Base-by-base conservation (phyloP, 2,797 vertebrate genomes). In the Neoniphon sammara region DNA sequence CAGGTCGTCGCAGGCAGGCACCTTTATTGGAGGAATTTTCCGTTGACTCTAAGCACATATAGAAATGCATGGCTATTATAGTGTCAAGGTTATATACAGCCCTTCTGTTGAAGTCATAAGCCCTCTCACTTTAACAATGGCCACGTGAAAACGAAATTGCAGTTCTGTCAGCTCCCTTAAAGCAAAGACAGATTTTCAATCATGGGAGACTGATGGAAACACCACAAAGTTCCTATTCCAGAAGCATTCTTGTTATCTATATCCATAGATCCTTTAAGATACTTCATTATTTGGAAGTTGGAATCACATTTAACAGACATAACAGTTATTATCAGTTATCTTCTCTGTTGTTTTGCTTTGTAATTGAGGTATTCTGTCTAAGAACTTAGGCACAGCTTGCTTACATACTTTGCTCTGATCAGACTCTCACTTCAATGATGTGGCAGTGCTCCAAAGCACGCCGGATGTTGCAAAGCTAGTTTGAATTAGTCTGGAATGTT, bases 401-500 rank as follows among this genome's bases (percentile, higher is more conserved):
- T 77, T 64, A 44, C 78, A 85, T 80, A 57, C 65, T 77, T 74
- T 36, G 60, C 77, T 85, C 30, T 84, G 83, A 87, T 90, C 81
- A 58, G 77, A 20, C 71, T 75, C 70, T 76, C 42, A 7, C 73
- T 85, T 60, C 55, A 53, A 80, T 69, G 57, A 27, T 75, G 88
- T 89, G 89, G 87, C 92, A 20, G 68, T 74, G 61, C 64, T 93
- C 89, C 92, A 94, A 80, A 85, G 61, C 15, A 3, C 30, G 64
- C 82, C 80, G 82, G 90, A 88, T 89, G 75, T 80, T 79, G 79
- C 14, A 83, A 83, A 82, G 82, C 86, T 91, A 73, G 20, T 87
- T 86, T 84, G 86, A 89, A 87, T 89, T 81, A 65, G 75, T 81
- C 82, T 88, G 91, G 89, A 92, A 92, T 93, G 82, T 86, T 87